Conservation (phyloP, 1,140 invertebrate species). For the Lithobius niger region DNA sequence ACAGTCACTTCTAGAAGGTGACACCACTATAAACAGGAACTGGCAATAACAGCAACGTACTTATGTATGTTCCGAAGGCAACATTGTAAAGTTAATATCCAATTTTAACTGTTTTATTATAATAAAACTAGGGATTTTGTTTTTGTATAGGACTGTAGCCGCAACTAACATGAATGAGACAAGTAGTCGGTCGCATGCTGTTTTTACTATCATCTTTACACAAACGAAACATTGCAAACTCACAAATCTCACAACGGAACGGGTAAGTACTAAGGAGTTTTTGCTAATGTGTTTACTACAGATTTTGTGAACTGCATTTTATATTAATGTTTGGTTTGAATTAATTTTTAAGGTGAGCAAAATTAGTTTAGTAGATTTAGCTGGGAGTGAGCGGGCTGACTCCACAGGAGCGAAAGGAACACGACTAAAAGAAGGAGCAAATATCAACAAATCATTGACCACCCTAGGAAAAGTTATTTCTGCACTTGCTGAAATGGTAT, state of each 20-base stretch:
- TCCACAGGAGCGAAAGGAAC: slow-evolving; percentile 98
- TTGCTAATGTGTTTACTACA: not conserved
- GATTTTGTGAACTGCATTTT: too few species aligned
- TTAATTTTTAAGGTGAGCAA: slow-evolving; percentile 50
- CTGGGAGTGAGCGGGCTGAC: slow-evolving; percentile 93
- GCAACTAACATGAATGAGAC: slow-evolving; percentile 99
- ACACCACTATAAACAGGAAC: too few species aligned
- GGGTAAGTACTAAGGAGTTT: slow-evolving; percentile 38
- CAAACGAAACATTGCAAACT: slow-evolving; percentile 64
- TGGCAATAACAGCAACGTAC: too few species aligned
- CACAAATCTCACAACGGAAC: slow-evolving; percentile 66
- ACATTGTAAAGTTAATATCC: too few species aligned
- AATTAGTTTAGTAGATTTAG: slow-evolving; percentile 94
- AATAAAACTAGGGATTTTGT: too few species aligned
- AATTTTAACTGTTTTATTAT: too few species aligned
- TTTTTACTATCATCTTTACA: slow-evolving; percentile 98
- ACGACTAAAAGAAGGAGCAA: slow-evolving; percentile 95
- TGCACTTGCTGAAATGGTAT: slow-evolving; percentile 72
- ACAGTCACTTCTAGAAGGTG: too few species aligned
- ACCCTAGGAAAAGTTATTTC: slow-evolving; percentile 99
- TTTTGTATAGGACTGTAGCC: slow-evolving; percentile 71
- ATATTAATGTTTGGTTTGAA: not conserved
- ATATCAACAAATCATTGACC: slow-evolving; percentile 98
- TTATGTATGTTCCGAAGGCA: too few species aligned
- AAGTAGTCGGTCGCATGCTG: slow-evolving; percentile 93